Percentiles rank a stretch among this genome's conserved stretches.
These are phyloP conservation scores for Ellobius talpinus DNA, from an alignment of 2,113 vertebrate genomes.

Conservation along the genomic window DNA sequence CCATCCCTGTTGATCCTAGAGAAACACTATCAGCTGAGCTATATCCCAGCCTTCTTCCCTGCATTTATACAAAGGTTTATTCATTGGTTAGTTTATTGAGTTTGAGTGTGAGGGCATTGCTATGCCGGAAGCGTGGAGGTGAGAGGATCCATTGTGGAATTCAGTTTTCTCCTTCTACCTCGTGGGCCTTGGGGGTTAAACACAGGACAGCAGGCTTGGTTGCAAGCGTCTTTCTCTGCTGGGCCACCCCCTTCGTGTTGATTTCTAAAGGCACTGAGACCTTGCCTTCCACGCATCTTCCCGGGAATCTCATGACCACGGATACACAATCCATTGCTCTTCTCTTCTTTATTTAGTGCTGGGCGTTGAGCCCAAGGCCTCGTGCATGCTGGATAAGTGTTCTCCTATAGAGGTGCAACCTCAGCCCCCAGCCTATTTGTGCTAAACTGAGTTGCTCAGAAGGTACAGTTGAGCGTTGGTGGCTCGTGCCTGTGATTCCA, in stretches of 20 bases:
- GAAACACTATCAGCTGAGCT: background rate
- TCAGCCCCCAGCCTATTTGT: background rate
- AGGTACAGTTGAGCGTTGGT: no score
- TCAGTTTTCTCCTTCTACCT: background rate
- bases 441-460: background rate
- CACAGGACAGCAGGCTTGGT: background rate
- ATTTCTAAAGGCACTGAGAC: background rate
- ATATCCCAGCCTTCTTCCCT: background rate
- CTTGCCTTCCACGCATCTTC: background rate
- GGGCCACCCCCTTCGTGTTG: background rate
- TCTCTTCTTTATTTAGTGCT: background rate
- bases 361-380: background rate
- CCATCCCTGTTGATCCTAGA: background rate
- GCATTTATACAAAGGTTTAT: background rate
- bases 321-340: background rate
- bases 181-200: background rate
- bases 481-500: background rate
- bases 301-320: background rate
- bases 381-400: background rate
- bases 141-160: background rate
- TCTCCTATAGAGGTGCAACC: background rate
- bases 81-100: background rate
- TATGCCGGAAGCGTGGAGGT: background rate
- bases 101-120: background rate
- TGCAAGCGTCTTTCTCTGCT: no score